phyloP scores from a whole-genome alignment of 2,888 invertebrate genomes.

The Lasiommata megera region DNA sequence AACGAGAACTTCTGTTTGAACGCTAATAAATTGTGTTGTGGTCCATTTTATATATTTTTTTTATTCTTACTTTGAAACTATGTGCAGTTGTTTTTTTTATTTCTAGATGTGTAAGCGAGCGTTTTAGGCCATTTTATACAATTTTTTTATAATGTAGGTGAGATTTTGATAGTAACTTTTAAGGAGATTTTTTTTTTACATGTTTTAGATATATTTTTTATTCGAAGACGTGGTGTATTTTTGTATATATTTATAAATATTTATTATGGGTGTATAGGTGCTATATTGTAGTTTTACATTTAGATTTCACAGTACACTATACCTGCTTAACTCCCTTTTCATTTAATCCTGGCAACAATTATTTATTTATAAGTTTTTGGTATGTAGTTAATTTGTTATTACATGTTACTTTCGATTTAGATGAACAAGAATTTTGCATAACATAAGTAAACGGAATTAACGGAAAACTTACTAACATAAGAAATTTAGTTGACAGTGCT shows the following conservation, averaged over 20 bases:
- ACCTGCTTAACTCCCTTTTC: constrained; percentile 1
- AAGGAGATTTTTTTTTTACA: neutral
- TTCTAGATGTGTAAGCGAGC: constrained; percentile 21
- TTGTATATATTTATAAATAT: constrained; percentile 19
- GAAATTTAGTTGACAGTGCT: too few species aligned
- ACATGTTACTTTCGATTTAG: neutral
- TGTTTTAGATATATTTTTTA: neutral
- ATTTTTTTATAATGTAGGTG: constrained; percentile 8
- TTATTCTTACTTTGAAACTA: constrained; percentile 16
- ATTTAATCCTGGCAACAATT: neutral
- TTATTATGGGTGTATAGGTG: constrained; percentile 13
- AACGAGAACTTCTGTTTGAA: constrained; percentile 33
- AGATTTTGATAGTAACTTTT: neutral
- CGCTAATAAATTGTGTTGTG: constrained; percentile 37
- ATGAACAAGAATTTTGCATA: too few species aligned
- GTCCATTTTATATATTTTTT: constrained; percentile 25
- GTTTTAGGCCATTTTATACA: constrained; percentile 14
- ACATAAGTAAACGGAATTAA: too few species aligned
- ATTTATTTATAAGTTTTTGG: too few species aligned
- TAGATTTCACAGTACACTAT: constrained; percentile 15
- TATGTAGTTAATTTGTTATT: neutral
- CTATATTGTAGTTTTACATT: constrained; percentile 10
- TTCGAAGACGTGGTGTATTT: constrained; percentile 12
- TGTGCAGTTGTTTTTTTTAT: constrained; percentile 16
- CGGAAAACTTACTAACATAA: too few species aligned